phyloP scores from a whole-genome alignment of 2,888 invertebrate species.

The Congeria kusceri region DNA sequence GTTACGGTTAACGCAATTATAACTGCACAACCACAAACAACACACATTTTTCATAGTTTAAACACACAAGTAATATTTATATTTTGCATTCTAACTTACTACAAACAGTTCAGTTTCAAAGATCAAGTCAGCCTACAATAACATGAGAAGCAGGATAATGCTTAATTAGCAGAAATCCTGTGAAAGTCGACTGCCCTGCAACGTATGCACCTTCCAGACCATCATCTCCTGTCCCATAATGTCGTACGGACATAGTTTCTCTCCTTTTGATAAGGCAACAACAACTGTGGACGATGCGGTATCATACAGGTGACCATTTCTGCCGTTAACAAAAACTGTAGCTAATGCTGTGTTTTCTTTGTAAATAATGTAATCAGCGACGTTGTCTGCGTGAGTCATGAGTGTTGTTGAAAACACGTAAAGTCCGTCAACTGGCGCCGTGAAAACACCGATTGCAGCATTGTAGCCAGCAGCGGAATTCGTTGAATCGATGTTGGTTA shows the following conservation, averaged over 20 bases:
- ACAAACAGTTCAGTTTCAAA: no score
- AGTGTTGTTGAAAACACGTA: slow-evolving; percentile 2
- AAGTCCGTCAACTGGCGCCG: not conserved
- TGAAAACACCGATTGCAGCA: not conserved
- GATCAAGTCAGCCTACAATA: not conserved
- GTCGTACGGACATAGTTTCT: not conserved
- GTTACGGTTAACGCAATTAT: no score
- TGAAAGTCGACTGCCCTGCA: not conserved
- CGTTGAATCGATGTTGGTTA: not conserved
- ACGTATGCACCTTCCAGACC: not conserved
- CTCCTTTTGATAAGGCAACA: not conserved
- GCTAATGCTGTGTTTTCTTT: not conserved
- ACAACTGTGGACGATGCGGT: not conserved
- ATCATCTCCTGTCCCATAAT: not conserved
- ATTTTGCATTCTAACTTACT: no score
- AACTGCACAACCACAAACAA: no score
- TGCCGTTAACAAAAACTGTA: not conserved
- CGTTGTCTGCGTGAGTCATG: not conserved
- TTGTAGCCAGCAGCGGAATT: not conserved
- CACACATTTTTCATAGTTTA: no score
- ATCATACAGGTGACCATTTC: not conserved
- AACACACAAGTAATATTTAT: no score
- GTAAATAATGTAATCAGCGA: not conserved
- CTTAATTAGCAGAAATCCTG: not conserved
- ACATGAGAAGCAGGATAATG: not conserved